phyloP scores from a whole-genome alignment of 1,140 invertebrate species.

The Ceratina japonica region DNA sequence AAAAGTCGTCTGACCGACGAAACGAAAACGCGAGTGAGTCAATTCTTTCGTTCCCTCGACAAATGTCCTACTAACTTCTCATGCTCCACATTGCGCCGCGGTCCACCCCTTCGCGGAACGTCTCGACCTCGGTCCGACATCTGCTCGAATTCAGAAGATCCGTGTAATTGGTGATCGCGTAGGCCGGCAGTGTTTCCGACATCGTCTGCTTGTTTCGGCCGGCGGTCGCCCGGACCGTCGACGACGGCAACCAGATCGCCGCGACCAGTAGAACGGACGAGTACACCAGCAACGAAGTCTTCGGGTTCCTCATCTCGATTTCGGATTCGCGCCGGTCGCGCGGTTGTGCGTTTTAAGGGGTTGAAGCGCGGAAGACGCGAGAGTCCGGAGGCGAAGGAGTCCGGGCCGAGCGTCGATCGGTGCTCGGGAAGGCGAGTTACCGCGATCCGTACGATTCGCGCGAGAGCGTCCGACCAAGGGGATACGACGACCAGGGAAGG shows the following conservation, averaged over 20 bases:
- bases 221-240: no score
- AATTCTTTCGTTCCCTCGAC: neutral
- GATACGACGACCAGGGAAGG: constrained; percentile 56
- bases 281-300: neutral
- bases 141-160: constrained; percentile 52
- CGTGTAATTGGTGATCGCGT: constrained; percentile 60
- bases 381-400: no score
- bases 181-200: constrained; percentile 60
- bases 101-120: constrained; percentile 65
- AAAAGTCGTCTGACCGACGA: constrained; percentile 9
- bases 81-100: constrained; percentile 66
- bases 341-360: neutral
- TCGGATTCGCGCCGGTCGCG: no score
- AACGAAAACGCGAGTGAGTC: neutral
- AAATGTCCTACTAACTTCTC: constrained; percentile 66
- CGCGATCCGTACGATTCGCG: constrained; percentile 22
- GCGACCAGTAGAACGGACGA: no score
- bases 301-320: no score
- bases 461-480: constrained; percentile 26
- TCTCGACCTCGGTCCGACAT: constrained; percentile 63
- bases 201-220: neutral
- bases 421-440: neutral
- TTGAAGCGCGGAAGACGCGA: no score
- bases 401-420: neutral
- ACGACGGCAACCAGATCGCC: no score